Conservation (phyloP, 2,888 invertebrate species). For the Chydorus sphaericus region DNA sequence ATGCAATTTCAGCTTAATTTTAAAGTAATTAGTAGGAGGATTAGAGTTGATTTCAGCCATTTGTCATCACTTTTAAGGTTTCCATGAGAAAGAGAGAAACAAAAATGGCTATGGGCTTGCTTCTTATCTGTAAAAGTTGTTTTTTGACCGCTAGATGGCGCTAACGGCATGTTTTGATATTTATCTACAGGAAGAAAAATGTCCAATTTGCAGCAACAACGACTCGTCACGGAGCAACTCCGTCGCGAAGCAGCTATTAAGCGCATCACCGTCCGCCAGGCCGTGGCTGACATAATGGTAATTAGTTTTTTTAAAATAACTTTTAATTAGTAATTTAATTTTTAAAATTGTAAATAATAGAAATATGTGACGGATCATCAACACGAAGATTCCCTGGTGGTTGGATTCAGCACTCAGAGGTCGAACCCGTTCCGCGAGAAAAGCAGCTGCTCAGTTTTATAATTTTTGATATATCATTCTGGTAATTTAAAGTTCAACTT, state of each 20-base stretch:
- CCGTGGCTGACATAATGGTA: slow-evolving; percentile 74
- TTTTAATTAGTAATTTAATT: neutral
- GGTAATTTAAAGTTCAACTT: no score
- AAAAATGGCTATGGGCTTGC: no score
- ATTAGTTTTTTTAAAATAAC: slow-evolving; percentile 7
- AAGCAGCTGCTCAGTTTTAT: slow-evolving; percentile 70
- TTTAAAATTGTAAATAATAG: slow-evolving; percentile 18
- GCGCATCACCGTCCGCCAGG: slow-evolving; percentile 71
- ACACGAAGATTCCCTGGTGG: slow-evolving; percentile 80
- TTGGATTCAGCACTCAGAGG: slow-evolving; percentile 85
- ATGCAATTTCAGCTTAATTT: no score
- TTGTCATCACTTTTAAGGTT: no score
- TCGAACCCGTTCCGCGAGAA: slow-evolving; percentile 92
- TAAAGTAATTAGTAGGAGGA: no score
- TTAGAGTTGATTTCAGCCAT: no score
- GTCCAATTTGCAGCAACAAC: slow-evolving; percentile 85
- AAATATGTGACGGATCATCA: slow-evolving; percentile 81
- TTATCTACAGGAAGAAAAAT: no score
- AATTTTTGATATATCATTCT: no score
- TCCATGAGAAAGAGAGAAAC: no score
- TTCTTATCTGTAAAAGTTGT: neutral
- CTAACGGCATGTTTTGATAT: no score
- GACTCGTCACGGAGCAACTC: slow-evolving; percentile 82
- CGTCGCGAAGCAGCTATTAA: slow-evolving; percentile 78
- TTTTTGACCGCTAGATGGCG: neutral